Evolutionary conservation across 2,888 invertebrate species (phyloP), one percentile per base, ranked within the genome.

Genomic region (Caenorhabditis wallacei): DNA sequence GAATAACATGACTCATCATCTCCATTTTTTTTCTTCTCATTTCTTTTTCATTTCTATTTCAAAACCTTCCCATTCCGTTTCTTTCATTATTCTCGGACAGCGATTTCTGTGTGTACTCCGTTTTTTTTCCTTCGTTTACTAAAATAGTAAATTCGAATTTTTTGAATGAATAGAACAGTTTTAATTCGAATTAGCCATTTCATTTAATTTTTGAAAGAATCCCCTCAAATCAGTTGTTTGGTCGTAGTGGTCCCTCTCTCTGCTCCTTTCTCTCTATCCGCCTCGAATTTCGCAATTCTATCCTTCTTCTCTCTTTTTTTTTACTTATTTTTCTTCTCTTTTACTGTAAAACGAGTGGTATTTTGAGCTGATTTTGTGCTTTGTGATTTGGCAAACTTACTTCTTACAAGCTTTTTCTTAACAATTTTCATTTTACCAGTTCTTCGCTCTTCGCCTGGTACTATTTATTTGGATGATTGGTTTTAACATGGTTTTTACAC

Each of bases 11-110:
- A 51, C 56, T 64, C 51, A 63, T 64, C 51, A 20, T 56, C 48
- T 56, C 69, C 40, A 16, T 56, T 54, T 64, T 30, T 40, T 40
- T 51, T 69, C 37, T n/a, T 22, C 57, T 18, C 30, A 24, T 51
- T 64, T 40, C 40, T 35, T n/a, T 63, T 40, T 54, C 63, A 8
- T 51, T 63, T 56, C n/a, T 40, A n/a, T 76, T 61, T 76, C 76
- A 43, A 43, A 59, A 51, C 26, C 63, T 5, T n/a, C 13, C 43
- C 43, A 1, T 48, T 35, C 30, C 59, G 16, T 48, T 35, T 30
- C 48, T 46, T 16, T 26, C 37, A 43, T 2, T 43, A 35, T 35
- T 35, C 10, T 7, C 10, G 5, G 5, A 35, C 10, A 35, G n/a
- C n/a, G n/a, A n/a, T n/a, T n/a, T n/a, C n/a, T 35, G 10, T 35